Base-by-base conservation (phyloP, 2,888 invertebrate species). In the Yponomeuta plumbellus region DNA sequence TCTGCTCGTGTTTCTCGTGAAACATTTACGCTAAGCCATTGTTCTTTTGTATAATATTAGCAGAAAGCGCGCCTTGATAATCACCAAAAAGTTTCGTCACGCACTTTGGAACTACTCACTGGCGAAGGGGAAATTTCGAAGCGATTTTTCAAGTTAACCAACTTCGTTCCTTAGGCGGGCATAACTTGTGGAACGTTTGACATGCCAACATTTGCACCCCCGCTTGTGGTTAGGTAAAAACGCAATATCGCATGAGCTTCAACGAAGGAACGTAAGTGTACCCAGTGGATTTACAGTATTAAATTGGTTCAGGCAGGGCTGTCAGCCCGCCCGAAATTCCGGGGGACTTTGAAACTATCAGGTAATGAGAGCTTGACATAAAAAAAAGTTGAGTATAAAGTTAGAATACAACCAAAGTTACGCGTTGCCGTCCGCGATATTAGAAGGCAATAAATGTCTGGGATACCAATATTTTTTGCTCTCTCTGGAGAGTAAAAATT, bases 231-330 rank as follows among this genome's bases (percentile, higher is more conserved):
- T 34, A 39, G 66, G 56, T 66, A 86, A 77, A 89, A 89, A 88
- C 85, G 89, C 87, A 90, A 91, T 90, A 90, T 88, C 80, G 86
- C 86, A 88, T 87, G 86, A 85, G 83, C 84, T 84, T 78, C 20
- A 56, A 66, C 63, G 78, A 79, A 85, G 85, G 88, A 87, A 86
- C 78, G 84, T 85, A 85, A 88, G 87, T 88, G 83, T 87, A 80
- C 88, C 87, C 89, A 77, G 81, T 85, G 88, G 90, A 89, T 88
- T 89, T 88, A 83, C 86, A 84, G 82, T 81, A 83, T 88, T 85
- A 88, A 86, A 90, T 87, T 88, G 87, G 83, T 83, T 80, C 78
- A 76, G 76, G 71, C 78, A 88, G 87, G 87, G 88, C 75, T 88
- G 86, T 76, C 85, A 80, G 64, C 66, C 56, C 67, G 67, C 67